Conservation (phyloP, 2,113 vertebrate genomes). For the Dipodomys ordii region DNA sequence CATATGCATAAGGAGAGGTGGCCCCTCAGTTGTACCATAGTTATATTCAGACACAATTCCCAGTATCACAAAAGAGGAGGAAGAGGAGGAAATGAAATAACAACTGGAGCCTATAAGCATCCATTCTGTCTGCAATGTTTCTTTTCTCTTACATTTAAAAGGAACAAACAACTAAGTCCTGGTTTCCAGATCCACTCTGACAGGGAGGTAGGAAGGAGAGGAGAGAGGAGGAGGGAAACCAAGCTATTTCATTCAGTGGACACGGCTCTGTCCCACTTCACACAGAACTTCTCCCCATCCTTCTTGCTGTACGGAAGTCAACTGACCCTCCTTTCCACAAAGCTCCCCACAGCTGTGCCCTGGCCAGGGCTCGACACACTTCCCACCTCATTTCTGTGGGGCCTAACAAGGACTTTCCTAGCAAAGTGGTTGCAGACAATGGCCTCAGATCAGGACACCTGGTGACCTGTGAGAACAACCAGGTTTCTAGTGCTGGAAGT, state of each 20-base stretch:
- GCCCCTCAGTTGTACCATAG: fast-evolving
- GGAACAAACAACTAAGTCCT: background rate
- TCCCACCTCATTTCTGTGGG: background rate
- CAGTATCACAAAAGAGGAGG: no score
- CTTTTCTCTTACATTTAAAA: background rate
- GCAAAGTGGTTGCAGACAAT: no score
- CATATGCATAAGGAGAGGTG: fast-evolving
- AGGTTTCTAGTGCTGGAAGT: background rate
- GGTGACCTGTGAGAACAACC: background rate
- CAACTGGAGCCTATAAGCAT: background rate
- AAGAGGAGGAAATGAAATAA: background rate
- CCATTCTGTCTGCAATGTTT: background rate
- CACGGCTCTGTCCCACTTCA: no score
- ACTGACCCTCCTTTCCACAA: fast-evolving
- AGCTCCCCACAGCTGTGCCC: fast-evolving
- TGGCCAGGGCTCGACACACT: fast-evolving
- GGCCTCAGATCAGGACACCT: background rate
- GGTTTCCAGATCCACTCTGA: background rate
- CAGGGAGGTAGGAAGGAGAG: background rate
- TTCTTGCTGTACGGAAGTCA: background rate
- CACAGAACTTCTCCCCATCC: no score
- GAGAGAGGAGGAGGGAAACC: background rate
- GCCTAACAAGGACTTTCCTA: background rate
- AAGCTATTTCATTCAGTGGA: no score
- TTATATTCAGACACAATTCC: background rate